Conservation (phyloP, 2,797 vertebrate genomes). For the Channallabes apus region DNA sequence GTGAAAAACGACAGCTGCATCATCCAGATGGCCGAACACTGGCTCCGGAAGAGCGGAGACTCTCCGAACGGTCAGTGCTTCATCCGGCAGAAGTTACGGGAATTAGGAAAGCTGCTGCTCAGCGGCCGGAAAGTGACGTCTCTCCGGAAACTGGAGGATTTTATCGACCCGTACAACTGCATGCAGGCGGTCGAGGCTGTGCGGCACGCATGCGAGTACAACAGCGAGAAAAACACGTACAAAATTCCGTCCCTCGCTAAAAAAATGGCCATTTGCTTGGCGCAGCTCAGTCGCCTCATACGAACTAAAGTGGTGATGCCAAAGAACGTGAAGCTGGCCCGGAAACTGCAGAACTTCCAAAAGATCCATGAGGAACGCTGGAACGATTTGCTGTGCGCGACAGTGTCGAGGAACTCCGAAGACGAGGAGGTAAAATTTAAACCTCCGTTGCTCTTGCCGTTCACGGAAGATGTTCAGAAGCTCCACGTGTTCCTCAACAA, state of each 20-base stretch:
- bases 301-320: conserved; percentile 37
- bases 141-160: conserved; percentile 42
- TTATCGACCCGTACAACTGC: conserved; percentile 45
- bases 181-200: conserved; percentile 48
- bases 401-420: conserved; percentile 23
- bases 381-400: conserved; percentile 44
- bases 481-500: conserved; percentile 38
- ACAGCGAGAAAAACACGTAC: conserved; percentile 41
- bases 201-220: conserved; percentile 44
- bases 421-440: conserved; percentile 26
- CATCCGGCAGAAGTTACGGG: conserved; percentile 45
- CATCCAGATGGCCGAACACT: conserved; percentile 49
- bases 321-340: conserved; percentile 30
- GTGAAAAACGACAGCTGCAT: conserved; percentile 43
- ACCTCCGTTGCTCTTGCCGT: conserved; percentile 31
- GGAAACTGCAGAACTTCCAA: conserved; percentile 41
- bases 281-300: conserved; percentile 44
- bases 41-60: conserved; percentile 41
- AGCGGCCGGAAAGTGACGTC: conserved; percentile 41
- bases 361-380: conserved; percentile 47
- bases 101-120: conserved; percentile 40
- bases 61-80: conserved; percentile 34
- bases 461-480: conserved; percentile 46
- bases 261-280: conserved; percentile 40
- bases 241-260: conserved; percentile 48